phyloP scores from a whole-genome alignment of 1,140 invertebrate genomes.

The Sitobion miscanthi region DNA sequence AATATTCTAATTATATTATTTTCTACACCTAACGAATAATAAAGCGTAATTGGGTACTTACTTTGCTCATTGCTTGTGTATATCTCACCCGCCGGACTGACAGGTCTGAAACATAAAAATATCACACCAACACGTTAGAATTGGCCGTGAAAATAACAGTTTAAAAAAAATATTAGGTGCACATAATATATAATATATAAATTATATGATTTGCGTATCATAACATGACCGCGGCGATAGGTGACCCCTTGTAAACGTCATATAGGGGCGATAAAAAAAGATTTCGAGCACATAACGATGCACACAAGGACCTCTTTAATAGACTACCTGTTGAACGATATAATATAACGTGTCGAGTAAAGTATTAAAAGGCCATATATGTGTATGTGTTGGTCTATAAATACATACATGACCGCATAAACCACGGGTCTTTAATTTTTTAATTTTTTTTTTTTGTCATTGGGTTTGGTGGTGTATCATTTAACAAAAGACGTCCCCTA shows the following conservation, averaged over 20 bases:
- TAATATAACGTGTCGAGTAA: background rate
- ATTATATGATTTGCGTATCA: background rate
- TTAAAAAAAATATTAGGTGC: background rate
- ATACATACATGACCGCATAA: background rate
- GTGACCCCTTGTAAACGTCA: slow-evolving; percentile 49
- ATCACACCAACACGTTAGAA: background rate
- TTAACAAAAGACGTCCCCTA: slow-evolving; percentile 36
- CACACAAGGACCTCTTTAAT: slow-evolving; percentile 52
- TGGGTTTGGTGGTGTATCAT: slow-evolving; percentile 33
- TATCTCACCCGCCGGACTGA: slow-evolving; percentile 51
- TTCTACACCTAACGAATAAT: background rate
- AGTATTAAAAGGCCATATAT: slow-evolving; percentile 32
- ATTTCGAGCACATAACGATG: slow-evolving; percentile 37
- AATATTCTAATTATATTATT: background rate
- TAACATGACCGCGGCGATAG: background rate
- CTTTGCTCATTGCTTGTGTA: slow-evolving; percentile 34
- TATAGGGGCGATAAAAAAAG: slow-evolving; percentile 27
- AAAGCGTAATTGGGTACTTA: background rate
- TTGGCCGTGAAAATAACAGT: background rate
- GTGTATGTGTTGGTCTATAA: background rate
- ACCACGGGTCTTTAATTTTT: background rate
- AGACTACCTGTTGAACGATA: slow-evolving; percentile 47
- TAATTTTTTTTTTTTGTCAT: slow-evolving; percentile 1
- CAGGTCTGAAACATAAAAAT: slow-evolving; percentile 43
- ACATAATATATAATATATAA: background rate